A percentile compares a stretch with the other conserved stretches of the same genome.
Conservation (phyloP, 2,113 vertebrate species). For the Periophthalmus modestus region DNA sequence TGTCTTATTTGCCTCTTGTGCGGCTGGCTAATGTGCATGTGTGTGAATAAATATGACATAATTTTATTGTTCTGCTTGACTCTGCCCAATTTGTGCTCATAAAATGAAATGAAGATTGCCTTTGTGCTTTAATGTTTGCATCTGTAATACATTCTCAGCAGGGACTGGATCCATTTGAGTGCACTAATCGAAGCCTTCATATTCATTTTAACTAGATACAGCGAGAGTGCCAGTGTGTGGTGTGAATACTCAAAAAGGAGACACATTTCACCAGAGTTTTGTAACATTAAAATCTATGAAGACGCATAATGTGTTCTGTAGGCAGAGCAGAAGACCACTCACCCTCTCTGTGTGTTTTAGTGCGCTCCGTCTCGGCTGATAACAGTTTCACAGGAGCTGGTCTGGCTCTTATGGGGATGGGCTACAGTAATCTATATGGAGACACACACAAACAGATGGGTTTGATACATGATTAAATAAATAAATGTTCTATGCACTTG, state of each 20-base stretch:
- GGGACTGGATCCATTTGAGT: constrained; percentile 32
- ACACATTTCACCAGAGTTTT: background rate
- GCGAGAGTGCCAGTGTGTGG: background rate
- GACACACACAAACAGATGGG: background rate
- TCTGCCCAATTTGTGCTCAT: constrained; percentile 57
- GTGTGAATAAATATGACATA: constrained; percentile 66
- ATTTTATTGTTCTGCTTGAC: constrained; percentile 67
- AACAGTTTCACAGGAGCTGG: constrained; percentile 51
- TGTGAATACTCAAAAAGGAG: background rate
- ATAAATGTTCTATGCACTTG: too few relatives aligned
- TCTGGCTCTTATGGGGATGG: constrained; percentile 50
- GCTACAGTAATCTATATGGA: constrained; percentile 19
- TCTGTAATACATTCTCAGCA: constrained; percentile 46
- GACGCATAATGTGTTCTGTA: constrained; percentile 2
- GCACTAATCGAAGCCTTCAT: constrained; percentile 24
- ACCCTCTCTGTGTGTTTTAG: constrained; percentile 29
- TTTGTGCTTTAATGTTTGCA: constrained; percentile 25
- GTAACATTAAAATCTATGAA: background rate
- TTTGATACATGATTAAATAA: too few relatives aligned
- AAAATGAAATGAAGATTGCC: constrained; percentile 54
- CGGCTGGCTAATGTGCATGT: constrained; percentile 56
- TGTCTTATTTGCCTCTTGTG: constrained; percentile 67
- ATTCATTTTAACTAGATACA: constrained; percentile 23
- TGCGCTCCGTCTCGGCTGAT: constrained; percentile 32
- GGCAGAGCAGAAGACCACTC: constrained; percentile 2